phyloP scores from a whole-genome alignment of 2,888 invertebrate genomes.

The Sarcophaga caerulescens region DNA sequence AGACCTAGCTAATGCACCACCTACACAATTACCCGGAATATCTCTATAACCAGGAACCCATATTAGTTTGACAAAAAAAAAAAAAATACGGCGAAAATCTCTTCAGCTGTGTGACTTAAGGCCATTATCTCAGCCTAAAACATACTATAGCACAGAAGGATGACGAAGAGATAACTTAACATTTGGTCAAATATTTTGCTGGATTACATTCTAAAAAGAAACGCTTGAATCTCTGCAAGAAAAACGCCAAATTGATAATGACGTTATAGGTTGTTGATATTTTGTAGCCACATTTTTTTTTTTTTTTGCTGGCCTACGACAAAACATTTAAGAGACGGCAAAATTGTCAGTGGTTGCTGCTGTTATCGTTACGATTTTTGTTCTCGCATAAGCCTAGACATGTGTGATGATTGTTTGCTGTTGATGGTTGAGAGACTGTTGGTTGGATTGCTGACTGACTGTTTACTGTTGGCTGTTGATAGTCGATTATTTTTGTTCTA shows the following conservation, averaged over 20 bases:
- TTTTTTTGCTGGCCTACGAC: neutral
- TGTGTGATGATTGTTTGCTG: slow-evolving; percentile 10
- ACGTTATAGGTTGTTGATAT: slow-evolving; percentile 24
- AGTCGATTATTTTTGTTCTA: slow-evolving; percentile 16
- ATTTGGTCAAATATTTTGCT: too few species aligned
- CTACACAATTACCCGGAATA: too few species aligned
- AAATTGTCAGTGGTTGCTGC: slow-evolving; percentile 31
- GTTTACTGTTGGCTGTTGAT: slow-evolving; percentile 26
- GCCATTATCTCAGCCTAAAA: too few species aligned
- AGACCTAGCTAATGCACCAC: too few species aligned
- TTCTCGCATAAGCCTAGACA: slow-evolving; percentile 38
- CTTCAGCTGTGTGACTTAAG: too few species aligned
- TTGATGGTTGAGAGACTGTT: slow-evolving; percentile 26
- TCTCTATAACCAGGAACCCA: too few species aligned
- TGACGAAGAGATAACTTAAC: too few species aligned
- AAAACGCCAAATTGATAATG: slow-evolving; percentile 33
- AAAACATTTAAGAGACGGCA: slow-evolving; percentile 28
- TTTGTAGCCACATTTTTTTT: slow-evolving; percentile 25
- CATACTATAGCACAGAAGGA: too few species aligned
- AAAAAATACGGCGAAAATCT: too few species aligned
- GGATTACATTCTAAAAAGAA: neutral
- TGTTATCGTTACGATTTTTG: slow-evolving; percentile 25
- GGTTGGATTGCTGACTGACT: neutral
- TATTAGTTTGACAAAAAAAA: too few species aligned
- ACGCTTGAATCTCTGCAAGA: neutral